Evolutionary conservation across 2,888 invertebrate genomes (phyloP).

Genomic region (Drosophila formosana): DNA sequence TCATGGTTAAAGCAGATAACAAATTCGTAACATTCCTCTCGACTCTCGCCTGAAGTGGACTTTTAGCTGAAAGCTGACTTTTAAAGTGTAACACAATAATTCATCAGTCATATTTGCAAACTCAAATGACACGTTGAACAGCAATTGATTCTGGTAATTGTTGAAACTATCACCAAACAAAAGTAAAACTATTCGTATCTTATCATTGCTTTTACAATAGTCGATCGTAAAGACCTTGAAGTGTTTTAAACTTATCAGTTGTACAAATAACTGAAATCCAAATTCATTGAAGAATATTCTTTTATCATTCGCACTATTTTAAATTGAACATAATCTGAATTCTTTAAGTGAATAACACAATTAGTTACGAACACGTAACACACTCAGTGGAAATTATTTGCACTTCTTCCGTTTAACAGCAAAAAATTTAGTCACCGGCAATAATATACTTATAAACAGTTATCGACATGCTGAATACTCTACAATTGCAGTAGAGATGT

Average conservation of each 20-base stretch:
- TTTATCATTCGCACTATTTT: not conserved
- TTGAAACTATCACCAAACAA: not conserved
- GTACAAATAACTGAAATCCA: not conserved
- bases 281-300: not conserved
- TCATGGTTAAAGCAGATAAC: slow-evolving; percentile 79
- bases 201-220: not conserved
- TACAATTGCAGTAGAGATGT: not conserved
- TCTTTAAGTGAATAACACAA: not conserved
- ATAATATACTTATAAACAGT: not conserved
- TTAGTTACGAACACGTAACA: not conserved
- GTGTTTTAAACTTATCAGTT: not conserved
- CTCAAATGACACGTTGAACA: not conserved
- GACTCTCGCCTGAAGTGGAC: slow-evolving; percentile 12
- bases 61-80: not conserved
- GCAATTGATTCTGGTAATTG: not conserved
- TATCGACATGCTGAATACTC: not conserved
- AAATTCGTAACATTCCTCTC: slow-evolving; percentile 55
- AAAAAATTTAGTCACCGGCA: not conserved
- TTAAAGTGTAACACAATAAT: slow-evolving; percentile 15
- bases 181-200: not conserved
- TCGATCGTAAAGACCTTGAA: not conserved
- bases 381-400: not conserved
- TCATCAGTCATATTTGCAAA: slow-evolving; percentile 9
- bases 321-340: not conserved
- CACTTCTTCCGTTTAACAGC: not conserved